Base-by-base conservation (phyloP, 2,888 invertebrate species). In the Athripsodes cinereus region DNA sequence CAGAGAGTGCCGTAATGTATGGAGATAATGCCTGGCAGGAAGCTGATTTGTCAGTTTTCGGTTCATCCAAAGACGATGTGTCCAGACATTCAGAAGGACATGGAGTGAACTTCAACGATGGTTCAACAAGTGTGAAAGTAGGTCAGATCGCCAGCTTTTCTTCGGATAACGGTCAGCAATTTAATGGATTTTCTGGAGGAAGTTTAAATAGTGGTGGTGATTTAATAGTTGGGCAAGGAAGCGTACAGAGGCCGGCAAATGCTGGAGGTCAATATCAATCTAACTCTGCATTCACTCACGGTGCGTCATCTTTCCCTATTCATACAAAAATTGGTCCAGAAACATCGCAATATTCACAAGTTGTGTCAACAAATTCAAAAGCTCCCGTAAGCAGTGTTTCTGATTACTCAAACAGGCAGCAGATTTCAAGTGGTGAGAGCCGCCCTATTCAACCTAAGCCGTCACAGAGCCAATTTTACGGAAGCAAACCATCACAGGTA, bases 141-240 rank as follows among this genome's bases (percentile, higher is more conserved):
- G 48, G 35, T 22, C 50, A 55, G 22, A 11, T 3, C 22, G 51
- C 22, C 2, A 57, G 50, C 13, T 57, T 50, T 11, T 48, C 60
- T 16, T 19, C 21, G 6, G 35, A 20, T 13, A 52, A 31, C 18
- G 50, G 40, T 6, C 48, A 55, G 47, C 55, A 55, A 16, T 50
- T 22, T 8, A 16, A 22, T 50, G 31, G 26, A 10, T 48, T 49
- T 21, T 46, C 50, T 11, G 51, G 54, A n/a, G 49, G 52, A 2
- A 54, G 54, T 22, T 47, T 53, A 22, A 55, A 35, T 22, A 54
- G 47, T 10, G 58, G 58, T 5, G 61, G 58, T 1, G 61, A 61
- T 34, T 48, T 61, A 18, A 50, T 61, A 10, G 61, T 61, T 13
- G 61, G 61, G 8, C 61, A 61, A n/a, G 61, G 61, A 8, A 61